Evolutionary conservation across 2,113 vertebrate genomes (phyloP), one percentile per base, ranked within the genome.

Genomic region (Otolemur garnettii): DNA sequence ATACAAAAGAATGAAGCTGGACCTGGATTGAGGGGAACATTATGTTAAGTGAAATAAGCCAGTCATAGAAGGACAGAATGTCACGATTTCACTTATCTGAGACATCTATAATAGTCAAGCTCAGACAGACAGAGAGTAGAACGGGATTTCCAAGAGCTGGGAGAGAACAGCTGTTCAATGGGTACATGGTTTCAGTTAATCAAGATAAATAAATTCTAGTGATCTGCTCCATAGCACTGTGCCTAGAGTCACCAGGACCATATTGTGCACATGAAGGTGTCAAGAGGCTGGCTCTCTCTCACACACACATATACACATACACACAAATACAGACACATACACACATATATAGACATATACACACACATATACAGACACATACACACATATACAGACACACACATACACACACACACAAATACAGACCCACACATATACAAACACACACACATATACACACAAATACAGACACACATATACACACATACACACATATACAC

Each of bases 81-180:
- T 69, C 53, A 80, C 60, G 21, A n/a, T 50, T 74, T 30, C 9
- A 60, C 10, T 62, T 28, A 22, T 33, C 26, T 74, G 66, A 74
- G 35, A 22, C 28, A 33, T 72, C 30, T 53, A 8, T 0, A 60
- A 74, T 24, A 21, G 10, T 21, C 5, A 33, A 72, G 14, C 8
- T 53, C 4, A 53, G 26, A 42, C 33, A 72, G 50, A 71, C 33
- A 0, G 4, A 53, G 55, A 92, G 22, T 13, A 33, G 17, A 33
- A 35, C 53, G 4, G 10, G 5, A 3, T 50, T 12, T n/a, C 7
- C 22, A 28, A 1, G 7, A 1, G 13, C 28, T 18, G 28, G 28
- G 28, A 8, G 6, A 22, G 53, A 35, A 57, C n/a, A 5, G 4
- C 26, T 35, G 24, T 38, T 80, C 42, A 66, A 7, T 19, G 42